Percentiles rank a stretch among this genome's conserved stretches.
Conservation (phyloP, 2,888 invertebrate genomes). For the Sericinus montela region DNA sequence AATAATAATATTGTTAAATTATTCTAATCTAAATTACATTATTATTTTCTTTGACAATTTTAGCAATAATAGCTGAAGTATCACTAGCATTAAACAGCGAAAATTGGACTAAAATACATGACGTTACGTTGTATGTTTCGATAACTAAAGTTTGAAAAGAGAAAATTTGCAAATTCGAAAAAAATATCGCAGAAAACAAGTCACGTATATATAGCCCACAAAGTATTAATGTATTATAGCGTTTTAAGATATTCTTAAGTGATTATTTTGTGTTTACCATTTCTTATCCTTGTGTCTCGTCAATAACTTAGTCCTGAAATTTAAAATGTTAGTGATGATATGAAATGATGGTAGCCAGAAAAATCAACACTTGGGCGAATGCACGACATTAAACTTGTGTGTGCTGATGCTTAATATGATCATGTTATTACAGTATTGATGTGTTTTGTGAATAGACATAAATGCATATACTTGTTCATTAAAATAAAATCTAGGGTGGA, state of each 20-base stretch:
- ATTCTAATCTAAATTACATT: not conserved
- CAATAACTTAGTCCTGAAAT: conserved; percentile 93
- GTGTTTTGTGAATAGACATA: not conserved
- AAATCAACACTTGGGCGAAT: conserved; percentile 2
- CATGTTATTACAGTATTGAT: too few relatives aligned
- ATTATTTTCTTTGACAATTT: conserved; percentile 14
- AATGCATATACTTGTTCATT: not conserved
- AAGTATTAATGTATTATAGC: conserved; percentile 1
- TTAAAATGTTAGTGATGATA: conserved; percentile 76
- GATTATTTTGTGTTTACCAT: conserved; percentile 82
- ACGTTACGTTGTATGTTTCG: conserved; percentile 1
- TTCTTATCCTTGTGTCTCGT: conserved; percentile 90
- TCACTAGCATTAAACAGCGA: conserved; percentile 5
- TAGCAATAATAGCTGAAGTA: conserved; percentile 19
- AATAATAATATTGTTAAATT: not conserved
- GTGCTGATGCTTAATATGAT: too few relatives aligned
- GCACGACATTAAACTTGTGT: not conserved
- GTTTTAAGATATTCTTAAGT: not conserved
- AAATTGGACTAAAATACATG: conserved; percentile 6
- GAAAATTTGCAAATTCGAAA: too few relatives aligned
- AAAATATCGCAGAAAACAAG: not conserved
- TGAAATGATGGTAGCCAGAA: conserved; percentile 44
- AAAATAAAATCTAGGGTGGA: too few relatives aligned
- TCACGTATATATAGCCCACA: not conserved
- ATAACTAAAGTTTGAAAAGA: not conserved